These are phyloP conservation scores for Notolepis coatsorum DNA, from an alignment of 2,797 vertebrate genomes.

Conservation along the genomic window DNA sequence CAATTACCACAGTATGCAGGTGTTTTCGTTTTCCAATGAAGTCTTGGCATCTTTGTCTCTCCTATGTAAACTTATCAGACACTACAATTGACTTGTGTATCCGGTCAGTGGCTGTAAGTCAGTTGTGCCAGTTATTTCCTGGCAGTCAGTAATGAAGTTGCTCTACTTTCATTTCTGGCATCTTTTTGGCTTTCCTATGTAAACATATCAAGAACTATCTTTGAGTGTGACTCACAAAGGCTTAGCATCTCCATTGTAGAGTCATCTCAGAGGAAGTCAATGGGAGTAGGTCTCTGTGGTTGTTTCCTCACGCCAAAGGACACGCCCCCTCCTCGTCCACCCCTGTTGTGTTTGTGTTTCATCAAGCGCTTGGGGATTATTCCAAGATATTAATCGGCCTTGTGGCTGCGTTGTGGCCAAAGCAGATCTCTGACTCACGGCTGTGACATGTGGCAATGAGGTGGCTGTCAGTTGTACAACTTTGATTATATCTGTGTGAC, in stretches of 20 bases:
- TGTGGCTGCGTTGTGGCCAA: conserved; percentile 5
- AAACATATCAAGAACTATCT: conserved; percentile 37
- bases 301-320: conserved; percentile 51
- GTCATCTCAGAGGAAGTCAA: conserved; percentile 47
- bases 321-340: conserved; percentile 9
- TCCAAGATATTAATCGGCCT: conserved; percentile 28
- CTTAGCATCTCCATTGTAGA: conserved; percentile 33
- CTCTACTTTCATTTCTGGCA: conserved; percentile 25
- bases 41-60: no score
- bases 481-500: conserved; percentile 29
- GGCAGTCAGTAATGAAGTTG: conserved; percentile 17
- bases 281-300: conserved; percentile 45
- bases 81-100: neutral
- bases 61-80: no score
- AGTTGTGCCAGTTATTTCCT: conserved; percentile 4
- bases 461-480: conserved; percentile 8
- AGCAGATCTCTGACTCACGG: conserved; percentile 35
- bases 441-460: conserved; percentile 40
- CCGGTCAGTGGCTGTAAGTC: neutral
- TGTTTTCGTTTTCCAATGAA: no score
- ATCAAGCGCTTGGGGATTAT: conserved; percentile 22
- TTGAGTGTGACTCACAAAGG: conserved; percentile 32
- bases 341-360: conserved; percentile 36
- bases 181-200: conserved; percentile 30
- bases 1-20: no score